phyloP scores from a whole-genome alignment of 2,888 invertebrate genomes.

The Patella pellucida region DNA sequence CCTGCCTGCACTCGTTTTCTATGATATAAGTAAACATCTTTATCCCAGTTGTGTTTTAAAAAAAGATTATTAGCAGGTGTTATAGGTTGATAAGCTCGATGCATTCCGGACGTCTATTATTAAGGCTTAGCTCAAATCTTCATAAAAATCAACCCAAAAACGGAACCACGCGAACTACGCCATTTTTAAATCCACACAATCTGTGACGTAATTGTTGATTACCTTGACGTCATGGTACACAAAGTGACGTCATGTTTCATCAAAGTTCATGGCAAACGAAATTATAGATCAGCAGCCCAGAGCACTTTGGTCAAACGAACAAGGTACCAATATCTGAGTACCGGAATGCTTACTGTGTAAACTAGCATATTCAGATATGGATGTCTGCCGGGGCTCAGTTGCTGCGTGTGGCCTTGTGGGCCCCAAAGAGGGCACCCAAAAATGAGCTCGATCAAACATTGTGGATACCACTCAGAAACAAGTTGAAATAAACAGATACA shows the following conservation, averaged over 20 bases:
- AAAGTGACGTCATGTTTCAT: background rate
- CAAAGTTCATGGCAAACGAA: too few species aligned
- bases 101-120: constrained; percentile 38
- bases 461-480: too few species aligned
- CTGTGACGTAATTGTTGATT: background rate
- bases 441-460: too few species aligned
- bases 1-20: constrained; percentile 51
- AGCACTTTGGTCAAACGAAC: too few species aligned
- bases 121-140: background rate
- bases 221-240: constrained; percentile 4
- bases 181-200: background rate
- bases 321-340: too few species aligned
- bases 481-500: too few species aligned
- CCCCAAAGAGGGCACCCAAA: too few species aligned
- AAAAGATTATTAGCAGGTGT: constrained; percentile 55
- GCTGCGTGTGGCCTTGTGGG: too few species aligned
- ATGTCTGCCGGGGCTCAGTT: too few species aligned
- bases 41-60: constrained; percentile 55
- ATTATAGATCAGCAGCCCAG: too few species aligned
- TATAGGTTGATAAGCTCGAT: constrained; percentile 56
- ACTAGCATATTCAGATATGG: too few species aligned
- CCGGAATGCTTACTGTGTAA: too few species aligned
- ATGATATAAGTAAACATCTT: constrained; percentile 47
- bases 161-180: background rate
- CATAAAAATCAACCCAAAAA: background rate